Base-by-base conservation (phyloP, 2,888 invertebrate species). In the Athripsodes cinereus region DNA sequence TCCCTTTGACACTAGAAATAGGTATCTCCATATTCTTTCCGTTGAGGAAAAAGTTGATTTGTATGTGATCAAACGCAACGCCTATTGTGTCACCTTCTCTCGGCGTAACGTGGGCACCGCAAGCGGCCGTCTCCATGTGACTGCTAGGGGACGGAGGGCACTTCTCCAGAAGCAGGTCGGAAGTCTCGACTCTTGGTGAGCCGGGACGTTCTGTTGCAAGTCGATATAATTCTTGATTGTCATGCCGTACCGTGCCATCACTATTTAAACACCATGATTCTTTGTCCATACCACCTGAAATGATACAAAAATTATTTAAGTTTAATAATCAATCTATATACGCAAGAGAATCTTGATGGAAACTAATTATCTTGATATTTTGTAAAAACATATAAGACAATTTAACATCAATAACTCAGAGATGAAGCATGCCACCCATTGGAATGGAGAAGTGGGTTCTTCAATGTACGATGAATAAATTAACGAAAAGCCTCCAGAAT, bases 81-180 rank as follows among this genome's bases (percentile, higher is more conserved):
- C 98, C 97, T 67, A 97, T 83, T 56, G 93, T 85, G 71, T 98
- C 98, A 22, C 98, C 96, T 75, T 98, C 97, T 68, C 90, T 88
- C 2, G 91, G 87, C 69, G 85, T 81, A 66, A 69, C 21, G 47
- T 52, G 57, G 31, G 57, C 47, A 26, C 52, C 52, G 1, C 46
- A 26, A 2, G 18, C 44, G 1, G 47, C 47, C 35, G 72, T 69
- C 10, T 62, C 64, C 31, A 40, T 10, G 58, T 61, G 57, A 31
- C 70, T 69, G n/a, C 68, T 68, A 1, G 74, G 71, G 16, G 74
- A 71, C 1, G 70, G 73, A 0, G 74, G 74, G 19, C 75, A 47
- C 13, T 40, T 49, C 18, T 46, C 71, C 3, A 75, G 75, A 1
- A 78, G 67, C 1, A 78, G 67, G 22, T 79, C 78, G 1, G 74